phyloP scores from a whole-genome alignment of 1,140 invertebrate genomes.

The Penaeus chinensis region DNA sequence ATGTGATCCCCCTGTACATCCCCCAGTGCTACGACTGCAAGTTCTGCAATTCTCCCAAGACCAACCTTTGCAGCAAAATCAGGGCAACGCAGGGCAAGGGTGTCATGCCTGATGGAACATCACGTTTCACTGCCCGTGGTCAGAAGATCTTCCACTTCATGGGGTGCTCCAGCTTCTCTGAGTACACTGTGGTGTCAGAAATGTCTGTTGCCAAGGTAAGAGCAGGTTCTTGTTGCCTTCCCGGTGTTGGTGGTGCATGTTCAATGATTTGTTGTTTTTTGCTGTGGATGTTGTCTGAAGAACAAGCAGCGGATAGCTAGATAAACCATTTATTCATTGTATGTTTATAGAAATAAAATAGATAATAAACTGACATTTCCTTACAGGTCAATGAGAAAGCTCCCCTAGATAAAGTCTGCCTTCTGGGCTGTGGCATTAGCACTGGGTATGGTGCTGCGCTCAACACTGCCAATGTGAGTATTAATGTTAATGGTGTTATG shows the following conservation, averaged over 20 bases:
- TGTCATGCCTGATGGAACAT: conserved; percentile 96
- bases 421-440: conserved; percentile 94
- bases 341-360: too few relatives aligned
- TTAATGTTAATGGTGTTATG: not conserved
- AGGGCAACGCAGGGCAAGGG: conserved; percentile 85
- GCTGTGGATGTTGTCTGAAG: too few relatives aligned
- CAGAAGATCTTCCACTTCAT: conserved; percentile 94
- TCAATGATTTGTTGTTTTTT: too few relatives aligned
- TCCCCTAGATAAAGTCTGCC: conserved; percentile 89
- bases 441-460: conserved; percentile 94
- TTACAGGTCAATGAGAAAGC: conserved; percentile 76
- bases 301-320: too few relatives aligned
- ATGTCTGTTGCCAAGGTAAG: conserved; percentile 89
- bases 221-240: not conserved
- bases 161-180: conserved; percentile 97
- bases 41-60: conserved; percentile 95
- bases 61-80: conserved; percentile 97
- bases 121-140: conserved; percentile 91
- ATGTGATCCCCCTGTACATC: conserved; percentile 95
- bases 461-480: conserved; percentile 90
- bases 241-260: too few relatives aligned
- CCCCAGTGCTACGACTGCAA: conserved; percentile 97
- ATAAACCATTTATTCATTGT: not conserved
- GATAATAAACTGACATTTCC: conserved; percentile 40
- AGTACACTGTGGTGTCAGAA: conserved; percentile 98